Conservation (phyloP, 2,113 vertebrate species). For the Leucopsar rothschildi region DNA sequence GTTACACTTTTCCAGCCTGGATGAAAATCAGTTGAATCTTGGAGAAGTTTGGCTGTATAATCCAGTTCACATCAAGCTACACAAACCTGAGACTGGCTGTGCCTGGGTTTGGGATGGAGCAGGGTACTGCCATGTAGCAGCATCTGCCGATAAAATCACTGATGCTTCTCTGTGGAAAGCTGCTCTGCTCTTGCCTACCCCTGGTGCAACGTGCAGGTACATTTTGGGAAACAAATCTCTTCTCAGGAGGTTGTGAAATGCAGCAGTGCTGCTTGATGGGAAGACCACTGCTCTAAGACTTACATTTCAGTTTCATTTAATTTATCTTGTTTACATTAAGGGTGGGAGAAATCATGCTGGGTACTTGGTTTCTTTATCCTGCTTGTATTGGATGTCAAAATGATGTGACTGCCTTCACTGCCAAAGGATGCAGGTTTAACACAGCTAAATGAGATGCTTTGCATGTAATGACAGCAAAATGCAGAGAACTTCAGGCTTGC, state of each 20-base stretch:
- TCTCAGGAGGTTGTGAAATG: neutral
- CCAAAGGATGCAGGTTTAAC: neutral
- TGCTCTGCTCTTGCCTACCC: neutral
- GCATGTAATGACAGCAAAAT: neutral
- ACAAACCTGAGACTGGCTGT: neutral
- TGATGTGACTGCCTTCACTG: neutral
- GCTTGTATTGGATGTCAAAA: neutral
- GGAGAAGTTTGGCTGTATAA: neutral
- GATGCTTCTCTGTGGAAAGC: neutral
- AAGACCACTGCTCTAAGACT: neutral
- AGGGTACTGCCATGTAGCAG: neutral
- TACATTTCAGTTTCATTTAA: neutral
- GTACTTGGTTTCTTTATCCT: neutral
- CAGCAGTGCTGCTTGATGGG: neutral
- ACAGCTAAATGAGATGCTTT: neutral
- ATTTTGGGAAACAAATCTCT: neutral
- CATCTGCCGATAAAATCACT: neutral
- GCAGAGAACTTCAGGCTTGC: neutral
- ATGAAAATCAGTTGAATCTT: neutral
- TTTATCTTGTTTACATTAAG: neutral
- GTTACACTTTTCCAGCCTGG: neutral
- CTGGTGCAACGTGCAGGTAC: rapidly evolving
- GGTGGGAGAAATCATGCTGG: neutral
- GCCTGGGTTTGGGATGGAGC: neutral
- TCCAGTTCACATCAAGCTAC: neutral